Evolutionary conservation across 2,888 invertebrate species (phyloP), one percentile per base, ranked within the genome.

Genomic region (Coleophora deauratella): DNA sequence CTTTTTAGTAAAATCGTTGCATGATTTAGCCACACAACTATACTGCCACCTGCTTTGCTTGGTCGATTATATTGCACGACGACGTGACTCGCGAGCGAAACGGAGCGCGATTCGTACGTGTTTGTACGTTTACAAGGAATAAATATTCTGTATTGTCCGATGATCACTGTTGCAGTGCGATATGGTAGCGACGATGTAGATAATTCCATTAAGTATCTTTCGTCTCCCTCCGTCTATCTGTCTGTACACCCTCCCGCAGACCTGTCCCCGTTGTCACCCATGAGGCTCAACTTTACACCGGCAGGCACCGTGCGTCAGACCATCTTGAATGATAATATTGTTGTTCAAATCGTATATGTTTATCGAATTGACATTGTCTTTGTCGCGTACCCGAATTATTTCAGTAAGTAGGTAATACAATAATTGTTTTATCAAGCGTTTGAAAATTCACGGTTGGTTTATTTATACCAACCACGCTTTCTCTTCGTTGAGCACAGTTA

Each of bases 161-260:
- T 21, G 21, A 21, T 21, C 21, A 21, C 21, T 21, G 21, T 6
- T 21, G 21, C 21, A 4, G 21, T 21, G 21, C 6, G 21, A 6
- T 21, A 21, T 21, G 21, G 21, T 21, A 21, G 21, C 3, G 21
- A 21, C 3, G 21, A 21, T 3, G 21, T 21, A 21, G 21, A 21
- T 81, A 76, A 78, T 78, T 77, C 73, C 72, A 79, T 81, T 81
- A 79, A 80, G 75, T 77, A 72, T 76, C 76, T 21, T 3, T 80
- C 79, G 75, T 65, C 75, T 75, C 70, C 68, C 73, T 74, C 77
- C 76, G 68, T 59, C 63, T 66, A 67, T 65, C 69, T 21, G 21
- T 21, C 64, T 66, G 62, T 50, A 36, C 42, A 45, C 41, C 43
- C 38, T 40, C 45, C 52, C 55, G 53, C 67, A 58, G 64, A 59